phyloP scores from a whole-genome alignment of 2,113 vertebrate species.

The Seriola quinqueradiata region DNA sequence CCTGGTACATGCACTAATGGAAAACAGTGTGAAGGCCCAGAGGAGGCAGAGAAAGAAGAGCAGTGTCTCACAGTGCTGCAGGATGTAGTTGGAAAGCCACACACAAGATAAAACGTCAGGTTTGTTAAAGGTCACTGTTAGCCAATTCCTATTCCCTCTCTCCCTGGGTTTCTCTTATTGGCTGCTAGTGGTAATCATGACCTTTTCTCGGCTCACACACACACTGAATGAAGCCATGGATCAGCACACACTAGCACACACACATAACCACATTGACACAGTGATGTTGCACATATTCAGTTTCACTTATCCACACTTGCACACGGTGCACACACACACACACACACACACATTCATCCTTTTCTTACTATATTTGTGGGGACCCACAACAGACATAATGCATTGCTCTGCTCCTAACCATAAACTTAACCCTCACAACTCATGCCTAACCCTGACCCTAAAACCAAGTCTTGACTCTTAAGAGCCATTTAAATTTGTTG shows the following conservation, averaged over 20 bases:
- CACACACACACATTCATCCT: not conserved
- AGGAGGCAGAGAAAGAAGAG: slow-evolving; percentile 24
- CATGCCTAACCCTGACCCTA: too few relatives aligned
- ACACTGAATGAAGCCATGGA: slow-evolving; percentile 48
- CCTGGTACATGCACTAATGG: slow-evolving; percentile 30
- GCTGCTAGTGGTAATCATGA: slow-evolving; percentile 77
- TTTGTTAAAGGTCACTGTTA: slow-evolving; percentile 76
- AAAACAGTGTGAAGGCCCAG: slow-evolving; percentile 31
- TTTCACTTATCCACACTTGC: not conserved
- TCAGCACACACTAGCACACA: slow-evolving; percentile 26
- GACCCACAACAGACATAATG: too few relatives aligned
- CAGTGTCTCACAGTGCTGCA: slow-evolving; percentile 39
- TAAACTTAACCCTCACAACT: too few relatives aligned
- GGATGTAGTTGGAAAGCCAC: slow-evolving; percentile 51
- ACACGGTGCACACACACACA: not conserved
- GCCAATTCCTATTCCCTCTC: slow-evolving; percentile 62
- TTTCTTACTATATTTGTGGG: too few relatives aligned
- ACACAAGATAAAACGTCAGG: slow-evolving; percentile 63
- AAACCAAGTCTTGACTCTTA: too few relatives aligned
- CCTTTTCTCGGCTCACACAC: slow-evolving; percentile 60
- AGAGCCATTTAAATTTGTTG: too few relatives aligned
- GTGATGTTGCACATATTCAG: not conserved
- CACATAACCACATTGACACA: slow-evolving; percentile 19
- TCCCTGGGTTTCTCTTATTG: slow-evolving; percentile 73
- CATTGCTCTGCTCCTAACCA: too few relatives aligned